Evolutionary conservation across 1,140 invertebrate genomes (phyloP), one percentile per base, ranked within the genome.

Genomic region (Triops cancriformis): DNA sequence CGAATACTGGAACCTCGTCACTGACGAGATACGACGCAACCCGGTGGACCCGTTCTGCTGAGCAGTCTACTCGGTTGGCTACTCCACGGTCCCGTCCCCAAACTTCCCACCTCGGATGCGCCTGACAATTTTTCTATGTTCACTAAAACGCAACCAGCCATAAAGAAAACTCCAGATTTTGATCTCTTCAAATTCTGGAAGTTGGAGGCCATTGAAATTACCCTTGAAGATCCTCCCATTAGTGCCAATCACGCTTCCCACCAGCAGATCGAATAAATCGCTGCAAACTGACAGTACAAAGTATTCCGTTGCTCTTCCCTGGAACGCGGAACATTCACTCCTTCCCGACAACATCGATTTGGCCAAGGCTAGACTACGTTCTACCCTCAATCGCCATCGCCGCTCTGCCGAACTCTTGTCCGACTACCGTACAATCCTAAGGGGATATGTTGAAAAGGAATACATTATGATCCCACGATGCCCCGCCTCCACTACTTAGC

Each of bases 281-380:
- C 43, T 45, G 43, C 1, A 45, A 45, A 11, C 18, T 18, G 18
- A 45, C 43, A 18, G 43, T 18, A 18, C 10, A 1, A 9, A 18
- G 1, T 45, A 45, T 45, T 45, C 43, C 18, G 18, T 1, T 18
- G 43, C 1, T 9, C 43, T 45, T 9, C 1, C 43, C 10, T 45
- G 43, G 43, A 45, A 45, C 10, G 1, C 10, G 10, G 10, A 9
- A 45, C 10, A 18, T 11, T 18, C 43, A 11, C 10, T 11, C 10
- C 10, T 45, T 18, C 10, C 10, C 43, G 1, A 45, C 43, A 45
- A 45, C 18, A 11, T 45, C 9, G 72, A 27, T 10, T 23, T 27
- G 64, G 79, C 79, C 12, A 73, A 75, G 51, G 41, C 45, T n/a
- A 26, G 79, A 18, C 51, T 80, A 74, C 14, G 18, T 27, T 26